Evolutionary conservation across 2,888 invertebrate species (phyloP).

Genomic region (Synergus itoensis): DNA sequence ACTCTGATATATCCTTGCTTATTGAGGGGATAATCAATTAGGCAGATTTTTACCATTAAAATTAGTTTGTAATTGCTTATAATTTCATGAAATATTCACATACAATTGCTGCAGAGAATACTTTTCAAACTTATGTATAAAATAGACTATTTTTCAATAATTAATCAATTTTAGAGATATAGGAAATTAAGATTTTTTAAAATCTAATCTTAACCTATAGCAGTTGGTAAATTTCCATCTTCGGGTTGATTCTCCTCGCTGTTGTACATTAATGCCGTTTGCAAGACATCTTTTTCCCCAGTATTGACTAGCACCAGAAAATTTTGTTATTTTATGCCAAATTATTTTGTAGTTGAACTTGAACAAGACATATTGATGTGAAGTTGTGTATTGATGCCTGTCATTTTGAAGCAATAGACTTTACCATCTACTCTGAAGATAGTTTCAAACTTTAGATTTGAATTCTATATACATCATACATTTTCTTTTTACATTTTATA

Average conservation of each 20-base stretch:
- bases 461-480: no score
- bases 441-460: not conserved
- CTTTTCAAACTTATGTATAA: not conserved
- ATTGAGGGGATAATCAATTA: not conserved
- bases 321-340: not conserved
- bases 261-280: constrained; percentile 68
- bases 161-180: not conserved
- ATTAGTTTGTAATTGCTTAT: not conserved
- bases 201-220: constrained; percentile 62
- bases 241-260: constrained; percentile 54
- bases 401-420: not conserved
- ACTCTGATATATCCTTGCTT: not conserved
- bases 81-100: not conserved
- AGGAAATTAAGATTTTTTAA: not conserved
- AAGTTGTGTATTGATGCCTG: constrained; percentile 23
- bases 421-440: not conserved
- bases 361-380: constrained; percentile 17
- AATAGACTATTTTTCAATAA: not conserved
- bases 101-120: not conserved
- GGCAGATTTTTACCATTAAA: constrained; percentile 2
- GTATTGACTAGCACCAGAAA: not conserved
- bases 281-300: constrained; percentile 39
- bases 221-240: constrained; percentile 50
- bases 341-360: not conserved
- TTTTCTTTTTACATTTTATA: no score